Evolutionary conservation across 37 sponge, comb jelly and placozoan genomes (phyloP), one percentile per base, ranked within the genome.

Genomic region (Beroe ovata): DNA sequence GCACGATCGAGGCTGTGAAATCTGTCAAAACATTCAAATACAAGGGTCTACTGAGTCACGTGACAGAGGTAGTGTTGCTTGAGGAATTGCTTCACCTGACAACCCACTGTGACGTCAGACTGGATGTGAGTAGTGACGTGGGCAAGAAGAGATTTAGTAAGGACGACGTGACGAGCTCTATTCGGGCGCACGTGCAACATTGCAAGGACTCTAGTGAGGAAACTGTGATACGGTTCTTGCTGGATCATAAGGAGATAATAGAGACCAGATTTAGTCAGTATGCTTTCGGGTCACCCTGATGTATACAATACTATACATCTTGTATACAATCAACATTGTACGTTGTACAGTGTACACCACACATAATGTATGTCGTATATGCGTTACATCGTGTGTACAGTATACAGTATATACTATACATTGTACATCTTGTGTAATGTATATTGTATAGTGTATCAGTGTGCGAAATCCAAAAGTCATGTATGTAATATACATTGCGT

Each of bases 121-220:
- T 77, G 84, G 84, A 77, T 25, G 20, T 77, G 1, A 21, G 22
- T 16, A 42, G 84, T 36, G 84, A 42, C 28, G 54, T 47, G 11
- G 21, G 22, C 28, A 77, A 42, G 28, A 42, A 39, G 28, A 1
- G 84, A 26, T 77, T 21, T 21, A 77, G 25, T 23, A 77, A 77
- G 84, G 84, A 77, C 22, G 84, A 77, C 33, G 84, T 77, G 0
- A 42, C 41, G 16, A 77, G 41, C 14, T 77, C 26, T 16, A 42
- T 77, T 4, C 39, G 33, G 22, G 47, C 19, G 21, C 84, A 77
- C 47, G 84, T 77, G 41, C 22, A 39, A 20, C 54, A 39, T 4
- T 77, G 84, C 28, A 77, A 42, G 25, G 84, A 77, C n/a, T 42
- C 42, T 1, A 41, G 84, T 40, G 84, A 77, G 84, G 84, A 77